A percentile compares a stretch with the other conserved stretches of the same genome.
phyloP scores from a whole-genome alignment of 2,888 invertebrate species.

The Chrysolina americana region DNA sequence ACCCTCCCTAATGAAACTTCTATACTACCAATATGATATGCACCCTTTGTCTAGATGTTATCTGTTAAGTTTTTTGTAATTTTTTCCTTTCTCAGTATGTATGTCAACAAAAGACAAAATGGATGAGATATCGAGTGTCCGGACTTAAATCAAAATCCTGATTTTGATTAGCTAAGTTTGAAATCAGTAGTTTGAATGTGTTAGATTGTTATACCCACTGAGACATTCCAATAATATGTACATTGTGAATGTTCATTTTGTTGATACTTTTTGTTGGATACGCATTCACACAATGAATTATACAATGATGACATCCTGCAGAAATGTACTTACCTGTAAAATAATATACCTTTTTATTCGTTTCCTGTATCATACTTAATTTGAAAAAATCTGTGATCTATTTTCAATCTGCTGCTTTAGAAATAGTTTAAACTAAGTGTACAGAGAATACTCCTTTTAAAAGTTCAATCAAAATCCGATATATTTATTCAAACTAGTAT shows the following conservation, averaged over 20 bases:
- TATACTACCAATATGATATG: no score
- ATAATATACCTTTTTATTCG: slow-evolving; percentile 7
- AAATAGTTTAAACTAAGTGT: slow-evolving; percentile 57
- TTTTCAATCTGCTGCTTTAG: slow-evolving; percentile 64
- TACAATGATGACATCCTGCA: slow-evolving; percentile 15
- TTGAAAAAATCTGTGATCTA: slow-evolving; percentile 62
- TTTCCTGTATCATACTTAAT: slow-evolving; percentile 16
- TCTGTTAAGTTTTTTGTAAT: background rate
- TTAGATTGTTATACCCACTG: slow-evolving; percentile 7
- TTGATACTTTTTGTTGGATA: background rate
- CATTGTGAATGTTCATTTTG: slow-evolving; percentile 6
- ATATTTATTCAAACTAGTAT: slow-evolving; percentile 50
- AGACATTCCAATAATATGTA: slow-evolving; percentile 1
- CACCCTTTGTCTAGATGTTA: background rate
- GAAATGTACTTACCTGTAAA: slow-evolving; percentile 21
- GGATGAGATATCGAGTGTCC: no score
- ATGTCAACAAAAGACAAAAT: background rate
- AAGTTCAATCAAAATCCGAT: slow-evolving; percentile 62
- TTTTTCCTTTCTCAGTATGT: background rate
- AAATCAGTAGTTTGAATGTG: slow-evolving; percentile 11
- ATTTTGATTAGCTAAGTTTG: background rate
- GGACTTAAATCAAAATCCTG: background rate
- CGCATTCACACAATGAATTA: slow-evolving; percentile 5
- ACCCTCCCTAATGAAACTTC: no score
- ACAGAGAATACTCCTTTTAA: slow-evolving; percentile 57